phyloP scores from a whole-genome alignment of 2,113 vertebrate species.

The Orycteropus afer region DNA sequence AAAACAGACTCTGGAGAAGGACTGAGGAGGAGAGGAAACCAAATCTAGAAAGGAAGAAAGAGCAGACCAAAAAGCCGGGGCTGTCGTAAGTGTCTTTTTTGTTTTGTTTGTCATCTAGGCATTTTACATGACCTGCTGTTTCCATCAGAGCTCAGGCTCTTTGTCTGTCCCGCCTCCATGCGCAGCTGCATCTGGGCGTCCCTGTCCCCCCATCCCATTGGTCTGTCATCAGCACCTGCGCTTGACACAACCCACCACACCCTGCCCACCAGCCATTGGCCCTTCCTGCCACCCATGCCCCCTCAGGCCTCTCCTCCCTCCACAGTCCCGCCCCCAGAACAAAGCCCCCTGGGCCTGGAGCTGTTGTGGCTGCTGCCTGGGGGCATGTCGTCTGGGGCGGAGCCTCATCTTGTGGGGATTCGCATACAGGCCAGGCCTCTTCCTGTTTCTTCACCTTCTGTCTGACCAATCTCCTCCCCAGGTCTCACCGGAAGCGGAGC shows the following conservation, averaged over 20 bases:
- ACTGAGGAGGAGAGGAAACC: conserved; percentile 79
- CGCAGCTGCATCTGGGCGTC: not conserved
- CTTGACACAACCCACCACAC: not conserved
- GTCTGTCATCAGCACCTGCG: conserved; percentile 34
- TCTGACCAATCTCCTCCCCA: conserved; percentile 76
- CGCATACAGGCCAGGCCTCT: too few species aligned
- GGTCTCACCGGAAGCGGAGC: conserved; percentile 93
- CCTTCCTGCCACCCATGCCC: not conserved
- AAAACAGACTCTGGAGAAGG: conserved; percentile 80
- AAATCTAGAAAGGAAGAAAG: conserved; percentile 78
- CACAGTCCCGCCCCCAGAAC: not conserved
- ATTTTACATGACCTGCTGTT: not conserved
- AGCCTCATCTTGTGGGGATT: not conserved
- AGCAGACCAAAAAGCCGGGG: conserved; percentile 77
- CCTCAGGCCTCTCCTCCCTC: not conserved
- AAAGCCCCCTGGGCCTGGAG: not conserved
- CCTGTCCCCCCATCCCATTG: not conserved
- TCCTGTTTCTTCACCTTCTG: not conserved
- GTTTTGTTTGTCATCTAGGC: not conserved
- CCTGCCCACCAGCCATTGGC: not conserved
- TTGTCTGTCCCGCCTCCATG: not conserved
- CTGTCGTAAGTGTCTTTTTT: conserved; percentile 73
- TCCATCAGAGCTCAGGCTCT: not conserved
- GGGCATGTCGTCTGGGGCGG: too few species aligned
- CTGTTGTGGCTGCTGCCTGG: not conserved